A percentile compares a stretch with the other conserved stretches of the same genome.
Conservation (phyloP, 1,140 invertebrate genomes). For the Sesamia nonagrioides region DNA sequence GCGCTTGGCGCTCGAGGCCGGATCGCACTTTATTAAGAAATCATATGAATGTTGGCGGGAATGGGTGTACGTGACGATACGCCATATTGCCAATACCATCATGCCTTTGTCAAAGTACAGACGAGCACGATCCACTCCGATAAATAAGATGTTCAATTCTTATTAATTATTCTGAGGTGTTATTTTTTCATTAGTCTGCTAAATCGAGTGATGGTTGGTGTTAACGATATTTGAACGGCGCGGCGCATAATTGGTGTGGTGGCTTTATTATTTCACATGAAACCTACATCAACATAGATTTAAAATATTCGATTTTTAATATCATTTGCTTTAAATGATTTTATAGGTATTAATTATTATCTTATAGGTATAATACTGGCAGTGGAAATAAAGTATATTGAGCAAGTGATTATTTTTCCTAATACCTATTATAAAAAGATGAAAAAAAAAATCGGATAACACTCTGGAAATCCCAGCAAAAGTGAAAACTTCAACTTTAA, state of each 20-base stretch:
- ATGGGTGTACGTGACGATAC: constrained; percentile 80
- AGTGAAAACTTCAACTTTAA: too few relatives aligned
- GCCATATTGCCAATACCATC: constrained; percentile 67
- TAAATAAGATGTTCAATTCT: constrained; percentile 41
- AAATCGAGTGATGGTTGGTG: constrained; percentile 28
- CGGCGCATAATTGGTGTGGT: constrained; percentile 19
- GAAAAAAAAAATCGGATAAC: too few relatives aligned
- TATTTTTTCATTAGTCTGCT: constrained; percentile 41
- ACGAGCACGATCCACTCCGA: constrained; percentile 22
- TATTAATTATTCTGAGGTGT: constrained; percentile 26
- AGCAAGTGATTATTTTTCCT: too few relatives aligned
- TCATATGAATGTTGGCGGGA: constrained; percentile 77
- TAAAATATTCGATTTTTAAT: not conserved
- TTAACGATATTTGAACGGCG: constrained; percentile 11
- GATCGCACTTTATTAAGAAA: constrained; percentile 84
- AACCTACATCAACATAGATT: constrained; percentile 10
- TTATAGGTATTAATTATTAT: too few relatives aligned
- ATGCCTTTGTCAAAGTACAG: constrained; percentile 46
- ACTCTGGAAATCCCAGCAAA: too few relatives aligned
- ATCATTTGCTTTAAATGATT: not conserved
- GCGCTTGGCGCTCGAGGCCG: constrained; percentile 70
- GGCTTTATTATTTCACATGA: constrained; percentile 1
- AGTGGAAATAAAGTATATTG: not conserved
- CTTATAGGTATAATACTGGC: not conserved
- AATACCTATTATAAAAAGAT: too few relatives aligned